Evolutionary conservation across 1,140 invertebrate genomes (phyloP).

Genomic region (Bombus cullumanus): DNA sequence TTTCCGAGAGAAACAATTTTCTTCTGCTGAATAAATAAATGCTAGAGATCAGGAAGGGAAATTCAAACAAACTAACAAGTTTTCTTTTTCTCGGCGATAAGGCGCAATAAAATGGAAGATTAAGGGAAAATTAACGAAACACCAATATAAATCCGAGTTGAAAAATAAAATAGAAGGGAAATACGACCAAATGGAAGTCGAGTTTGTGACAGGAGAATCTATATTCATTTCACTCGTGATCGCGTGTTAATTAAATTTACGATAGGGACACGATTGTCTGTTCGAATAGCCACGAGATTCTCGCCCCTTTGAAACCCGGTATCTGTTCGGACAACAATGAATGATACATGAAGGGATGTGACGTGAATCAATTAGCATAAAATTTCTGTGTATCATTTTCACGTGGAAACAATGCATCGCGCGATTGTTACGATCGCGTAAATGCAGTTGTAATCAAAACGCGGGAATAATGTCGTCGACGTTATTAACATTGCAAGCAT

Average conservation of each 20-base stretch:
- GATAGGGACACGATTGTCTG: not conserved
- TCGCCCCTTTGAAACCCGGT: not conserved
- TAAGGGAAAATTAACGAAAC: not conserved
- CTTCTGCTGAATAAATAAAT: not conserved
- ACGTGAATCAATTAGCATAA: not conserved
- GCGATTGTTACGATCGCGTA: not conserved
- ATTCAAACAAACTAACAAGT: not conserved
- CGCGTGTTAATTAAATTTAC: not conserved
- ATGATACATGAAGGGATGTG: constrained; percentile 7
- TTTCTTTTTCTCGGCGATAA: not conserved
- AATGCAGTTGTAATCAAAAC: not conserved
- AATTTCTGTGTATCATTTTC: not conserved
- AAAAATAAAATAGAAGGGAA: not conserved
- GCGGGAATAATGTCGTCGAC: not conserved
- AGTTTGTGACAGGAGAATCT: not conserved
- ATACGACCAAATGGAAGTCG: not conserved
- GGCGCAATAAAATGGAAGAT: not conserved
- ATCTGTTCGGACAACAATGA: not conserved
- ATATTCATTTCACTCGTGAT: not conserved
- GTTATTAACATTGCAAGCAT: not conserved
- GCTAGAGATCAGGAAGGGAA: not conserved
- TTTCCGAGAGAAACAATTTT: not conserved
- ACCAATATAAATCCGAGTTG: not conserved
- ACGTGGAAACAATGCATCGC: not conserved
- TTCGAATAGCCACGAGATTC: no score